Conservation (phyloP, 2,113 vertebrate species). For the Isurus oxyrinchus region DNA sequence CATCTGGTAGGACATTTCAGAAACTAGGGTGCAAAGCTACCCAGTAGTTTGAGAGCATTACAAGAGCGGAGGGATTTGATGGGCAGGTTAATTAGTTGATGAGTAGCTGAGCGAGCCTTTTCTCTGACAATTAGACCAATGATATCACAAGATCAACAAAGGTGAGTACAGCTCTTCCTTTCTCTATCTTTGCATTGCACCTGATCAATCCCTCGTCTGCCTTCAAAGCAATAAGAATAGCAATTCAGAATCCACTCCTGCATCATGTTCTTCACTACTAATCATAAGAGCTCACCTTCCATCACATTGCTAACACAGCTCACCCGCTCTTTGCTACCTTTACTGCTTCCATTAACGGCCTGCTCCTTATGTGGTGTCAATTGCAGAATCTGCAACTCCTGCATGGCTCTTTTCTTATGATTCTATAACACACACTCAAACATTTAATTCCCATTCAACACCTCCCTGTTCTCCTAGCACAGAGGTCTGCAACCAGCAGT, state of each 20-base stretch:
- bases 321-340: neutral
- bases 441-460: neutral
- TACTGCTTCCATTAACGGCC: neutral
- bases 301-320: neutral
- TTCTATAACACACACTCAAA: neutral
- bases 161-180: neutral
- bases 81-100: neutral
- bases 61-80: neutral
- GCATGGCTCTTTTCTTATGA: neutral
- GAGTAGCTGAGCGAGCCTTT: neutral
- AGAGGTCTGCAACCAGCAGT: no score
- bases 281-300: neutral
- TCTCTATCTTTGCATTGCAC: neutral
- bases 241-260: neutral
- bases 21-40: neutral
- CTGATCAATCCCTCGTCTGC: neutral
- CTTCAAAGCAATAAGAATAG: neutral
- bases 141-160: neutral
- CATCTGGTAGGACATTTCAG: neutral
- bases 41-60: neutral
- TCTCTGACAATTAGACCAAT: neutral
- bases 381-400: neutral
- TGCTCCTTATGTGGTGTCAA: neutral
- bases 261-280: neutral
- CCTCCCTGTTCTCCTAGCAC: neutral